Evolutionary conservation across 2,797 vertebrate genomes (phyloP), one percentile per base, ranked within the genome.

Genomic region (Neostethus bicornis): DNA sequence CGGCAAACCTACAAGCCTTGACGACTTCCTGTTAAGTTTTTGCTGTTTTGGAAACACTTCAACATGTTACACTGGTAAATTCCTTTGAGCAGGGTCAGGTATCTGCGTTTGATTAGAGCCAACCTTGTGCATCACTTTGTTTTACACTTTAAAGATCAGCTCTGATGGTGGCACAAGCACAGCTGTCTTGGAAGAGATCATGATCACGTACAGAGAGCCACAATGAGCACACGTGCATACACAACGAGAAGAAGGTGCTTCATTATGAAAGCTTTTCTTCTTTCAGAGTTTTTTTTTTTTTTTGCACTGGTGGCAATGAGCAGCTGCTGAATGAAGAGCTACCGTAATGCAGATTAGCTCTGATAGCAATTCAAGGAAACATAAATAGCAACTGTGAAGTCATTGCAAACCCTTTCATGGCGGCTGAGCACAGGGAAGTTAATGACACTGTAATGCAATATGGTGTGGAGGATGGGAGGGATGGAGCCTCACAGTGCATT

Each of bases 371-470:
- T 31, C 62, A 63, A 56, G 72, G 51, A 59, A 54, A 54, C 25
- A 53, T 51, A 74, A 83, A 80, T 78, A 72, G 67, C 5, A 64
- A 41, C 57, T 53, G 58, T 37, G 14, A 51, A 70, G 64, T 70
- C 70, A 61, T 48, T 42, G 42, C 43, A 26, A 71, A 61, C 38
- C 29, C 21, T 24, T 42, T 43, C 31, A 66, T 67, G 52, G 49
- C 58, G 62, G 60, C 51, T 29, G 71, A 55, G 46, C 42, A 48
- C 4, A 35, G 73, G 66, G 49, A 28, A 68, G 47, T 70, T 66
- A 83, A 78, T 78, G 71, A 65, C 66, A 55, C 65, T 62, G 85
- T 80, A 73, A 81, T 58, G 59, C 34, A 83, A 85, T 84, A 77
- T 25, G 6, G 41, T 49, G 43, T 23, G 38, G 72, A 66, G 54